Percentiles rank a stretch among this genome's conserved stretches.
Evolutionary conservation across 1,140 invertebrate genomes (phyloP).

Genomic region (Antheraea pernyi): DNA sequence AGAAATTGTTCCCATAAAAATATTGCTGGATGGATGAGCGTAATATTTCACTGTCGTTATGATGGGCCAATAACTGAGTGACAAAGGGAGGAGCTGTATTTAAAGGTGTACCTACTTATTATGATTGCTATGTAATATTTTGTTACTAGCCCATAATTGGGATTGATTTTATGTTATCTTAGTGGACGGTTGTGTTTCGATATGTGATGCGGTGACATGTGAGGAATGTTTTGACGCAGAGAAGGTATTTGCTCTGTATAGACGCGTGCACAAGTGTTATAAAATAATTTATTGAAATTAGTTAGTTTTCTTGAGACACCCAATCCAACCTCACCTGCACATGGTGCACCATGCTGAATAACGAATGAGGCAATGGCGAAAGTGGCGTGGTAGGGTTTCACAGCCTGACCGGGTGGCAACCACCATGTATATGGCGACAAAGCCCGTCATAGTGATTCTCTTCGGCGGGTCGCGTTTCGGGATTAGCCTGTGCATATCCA

Average conservation of each 20-base stretch:
- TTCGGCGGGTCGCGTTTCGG: no score
- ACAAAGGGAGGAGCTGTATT: constrained; percentile 45
- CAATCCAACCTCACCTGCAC: no score
- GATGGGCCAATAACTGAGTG: constrained; percentile 59
- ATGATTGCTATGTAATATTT: background rate
- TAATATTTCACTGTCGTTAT: constrained; percentile 71
- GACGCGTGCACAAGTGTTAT: constrained; percentile 28
- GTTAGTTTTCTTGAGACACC: no score
- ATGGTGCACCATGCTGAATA: no score
- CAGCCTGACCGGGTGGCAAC: no score
- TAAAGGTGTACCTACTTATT: constrained; percentile 14
- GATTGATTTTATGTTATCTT: constrained; percentile 19
- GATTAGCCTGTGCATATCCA: no score
- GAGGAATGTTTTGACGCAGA: constrained; percentile 55
- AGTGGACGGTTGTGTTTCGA: constrained; percentile 27
- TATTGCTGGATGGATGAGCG: constrained; percentile 72
- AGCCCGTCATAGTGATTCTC: no score
- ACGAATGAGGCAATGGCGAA: no score
- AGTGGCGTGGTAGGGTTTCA: no score
- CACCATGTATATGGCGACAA: no score
- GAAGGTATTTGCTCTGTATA: constrained; percentile 32
- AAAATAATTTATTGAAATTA: background rate
- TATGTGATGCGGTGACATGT: constrained; percentile 43
- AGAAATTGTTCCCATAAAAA: constrained; percentile 76
- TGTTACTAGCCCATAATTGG: background rate